Evolutionary conservation across 2,888 invertebrate species (phyloP).

Genomic region (Tachina fera): DNA sequence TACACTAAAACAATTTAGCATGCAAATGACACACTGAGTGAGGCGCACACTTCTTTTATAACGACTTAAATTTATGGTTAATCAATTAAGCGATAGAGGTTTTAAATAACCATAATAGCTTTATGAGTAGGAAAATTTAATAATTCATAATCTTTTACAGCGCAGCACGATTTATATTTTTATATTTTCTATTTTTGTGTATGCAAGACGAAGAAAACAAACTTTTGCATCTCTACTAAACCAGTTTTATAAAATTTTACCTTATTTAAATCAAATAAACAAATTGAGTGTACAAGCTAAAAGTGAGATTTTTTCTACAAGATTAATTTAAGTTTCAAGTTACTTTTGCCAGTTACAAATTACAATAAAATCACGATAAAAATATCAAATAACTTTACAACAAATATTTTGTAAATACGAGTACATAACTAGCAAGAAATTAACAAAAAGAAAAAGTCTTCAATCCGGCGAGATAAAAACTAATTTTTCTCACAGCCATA

Average conservation of each 20-base stretch:
- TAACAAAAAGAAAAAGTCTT: not conserved
- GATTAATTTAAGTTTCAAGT: constrained; percentile 45
- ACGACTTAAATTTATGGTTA: constrained; percentile 16
- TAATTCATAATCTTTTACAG: constrained; percentile 15
- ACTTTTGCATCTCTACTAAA: constrained; percentile 10
- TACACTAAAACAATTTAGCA: constrained; percentile 46
- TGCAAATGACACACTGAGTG: constrained; percentile 59
- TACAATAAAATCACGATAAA: constrained; percentile 72
- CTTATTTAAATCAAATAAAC: constrained; percentile 29
- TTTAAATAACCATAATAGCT: constrained; percentile 32
- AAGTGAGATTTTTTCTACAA: constrained; percentile 47
- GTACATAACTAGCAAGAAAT: not conserved
- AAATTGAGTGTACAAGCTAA: constrained; percentile 47
- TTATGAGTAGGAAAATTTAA: constrained; percentile 41
- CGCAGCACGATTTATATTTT: constrained; percentile 36
- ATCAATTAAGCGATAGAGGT: constrained; percentile 56
- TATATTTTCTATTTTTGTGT: not conserved
- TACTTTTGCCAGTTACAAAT: constrained; percentile 67
- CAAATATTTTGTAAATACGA: constrained; percentile 41
- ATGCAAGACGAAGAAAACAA: constrained; percentile 15
- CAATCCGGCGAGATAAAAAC: constrained; percentile 37
- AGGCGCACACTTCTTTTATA: constrained; percentile 17
- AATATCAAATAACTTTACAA: constrained; percentile 69
- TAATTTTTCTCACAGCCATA: constrained; percentile 33
- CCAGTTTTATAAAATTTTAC: constrained; percentile 34